These are phyloP conservation scores for Drosophila elegans DNA, from an alignment of 1,140 invertebrate genomes.

Conservation along the genomic window DNA sequence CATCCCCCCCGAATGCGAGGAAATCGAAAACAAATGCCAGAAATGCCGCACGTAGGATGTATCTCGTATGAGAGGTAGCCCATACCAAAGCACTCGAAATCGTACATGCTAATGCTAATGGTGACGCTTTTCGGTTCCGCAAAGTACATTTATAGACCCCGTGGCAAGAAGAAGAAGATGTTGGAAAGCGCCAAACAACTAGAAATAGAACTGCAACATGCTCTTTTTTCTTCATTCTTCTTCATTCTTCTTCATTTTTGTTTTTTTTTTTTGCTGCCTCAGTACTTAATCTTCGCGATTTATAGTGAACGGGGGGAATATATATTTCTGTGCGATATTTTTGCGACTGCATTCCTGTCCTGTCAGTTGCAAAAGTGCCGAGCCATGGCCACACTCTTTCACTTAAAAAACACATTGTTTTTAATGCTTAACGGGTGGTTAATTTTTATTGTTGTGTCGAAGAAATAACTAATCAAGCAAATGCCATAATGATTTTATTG, in stretches of 20 bases:
- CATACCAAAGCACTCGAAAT: conserved; percentile 14
- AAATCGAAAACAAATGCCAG: conserved; percentile 41
- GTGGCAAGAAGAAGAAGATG: conserved; percentile 1
- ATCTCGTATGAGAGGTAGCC: conserved; percentile 31
- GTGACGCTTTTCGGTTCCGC: conserved; percentile 76
- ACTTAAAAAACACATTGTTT: conserved; percentile 8
- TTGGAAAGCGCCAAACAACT: conserved; percentile 70
- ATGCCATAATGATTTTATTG: too few species aligned
- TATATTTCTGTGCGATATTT: conserved; percentile 43
- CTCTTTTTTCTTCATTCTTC: conserved; percentile 17
- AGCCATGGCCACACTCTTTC: conserved; percentile 7
- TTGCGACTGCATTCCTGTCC: conserved; percentile 65
- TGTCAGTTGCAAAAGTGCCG: conserved; percentile 50
- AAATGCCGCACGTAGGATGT: conserved; percentile 50
- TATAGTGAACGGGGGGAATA: conserved; percentile 47
- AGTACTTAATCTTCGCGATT: conserved; percentile 79
- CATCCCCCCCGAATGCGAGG: conserved; percentile 8
- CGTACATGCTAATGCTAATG: conserved; percentile 40
- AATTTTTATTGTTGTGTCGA: background rate
- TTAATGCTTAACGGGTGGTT: background rate
- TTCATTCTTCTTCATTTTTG: conserved; percentile 1
- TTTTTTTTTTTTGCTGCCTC: conserved; percentile 14
- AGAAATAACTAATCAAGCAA: background rate
- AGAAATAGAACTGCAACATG: conserved; percentile 73
- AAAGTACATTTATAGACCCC: conserved; percentile 68